Percentiles rank a stretch among this genome's conserved stretches.
These are phyloP conservation scores for Crenuchus spilurus DNA, from an alignment of 2,797 vertebrate species.

Conservation along the genomic window DNA sequence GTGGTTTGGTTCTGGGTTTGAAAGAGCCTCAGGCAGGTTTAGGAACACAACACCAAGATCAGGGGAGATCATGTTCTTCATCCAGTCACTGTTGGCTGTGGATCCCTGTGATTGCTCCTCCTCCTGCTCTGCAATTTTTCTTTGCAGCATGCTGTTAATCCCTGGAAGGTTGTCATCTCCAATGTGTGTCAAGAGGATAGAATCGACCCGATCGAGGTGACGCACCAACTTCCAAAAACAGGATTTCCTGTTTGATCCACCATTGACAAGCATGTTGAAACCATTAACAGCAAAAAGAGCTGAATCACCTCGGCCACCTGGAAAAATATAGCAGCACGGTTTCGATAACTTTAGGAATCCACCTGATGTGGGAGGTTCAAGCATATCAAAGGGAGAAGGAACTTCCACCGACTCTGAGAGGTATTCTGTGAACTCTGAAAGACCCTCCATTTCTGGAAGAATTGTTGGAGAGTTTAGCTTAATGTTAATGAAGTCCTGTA, in stretches of 20 bases:
- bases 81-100: constrained; percentile 93
- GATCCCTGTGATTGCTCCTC: constrained; percentile 97
- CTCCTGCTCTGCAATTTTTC: constrained; percentile 91
- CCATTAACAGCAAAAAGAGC: constrained; percentile 96
- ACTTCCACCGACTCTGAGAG: constrained; percentile 97
- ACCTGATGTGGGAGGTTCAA: constrained; percentile 94
- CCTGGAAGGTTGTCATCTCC: constrained; percentile 95
- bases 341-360: constrained; percentile 97
- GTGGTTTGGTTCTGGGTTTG: constrained; percentile 82
- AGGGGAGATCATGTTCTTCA: constrained; percentile 97
- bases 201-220: constrained; percentile 94
- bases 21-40: constrained; percentile 91
- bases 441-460: constrained; percentile 96
- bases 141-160: constrained; percentile 94
- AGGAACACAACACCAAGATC: constrained; percentile 95
- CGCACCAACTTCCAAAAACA: constrained; percentile 98
- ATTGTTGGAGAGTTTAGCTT: constrained; percentile 92
- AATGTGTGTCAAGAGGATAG: constrained; percentile 93
- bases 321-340: constrained; percentile 98
- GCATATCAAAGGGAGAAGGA: constrained; percentile 92
- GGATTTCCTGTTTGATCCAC: constrained; percentile 93
- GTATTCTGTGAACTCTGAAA: constrained; percentile 97
- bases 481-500: constrained; percentile 98
- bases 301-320: constrained; percentile 91
- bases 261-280: constrained; percentile 98